These are phyloP conservation scores for Lontra canadensis DNA, from an alignment of 2,113 vertebrate species.

Conservation along the genomic window DNA sequence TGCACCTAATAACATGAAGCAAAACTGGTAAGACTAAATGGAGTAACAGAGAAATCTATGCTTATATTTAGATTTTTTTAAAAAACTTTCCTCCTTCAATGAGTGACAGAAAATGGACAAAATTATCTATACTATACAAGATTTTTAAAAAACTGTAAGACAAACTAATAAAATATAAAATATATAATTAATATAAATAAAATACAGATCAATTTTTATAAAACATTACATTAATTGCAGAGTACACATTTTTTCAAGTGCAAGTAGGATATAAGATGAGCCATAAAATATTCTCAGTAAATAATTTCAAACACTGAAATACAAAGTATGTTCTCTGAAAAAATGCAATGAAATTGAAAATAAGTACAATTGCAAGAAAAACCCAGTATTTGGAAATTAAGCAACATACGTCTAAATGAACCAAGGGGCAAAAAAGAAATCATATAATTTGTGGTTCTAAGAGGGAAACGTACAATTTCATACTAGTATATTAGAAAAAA, in stretches of 20 bases:
- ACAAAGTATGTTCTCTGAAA: neutral
- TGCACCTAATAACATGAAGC: neutral
- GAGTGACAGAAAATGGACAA: neutral
- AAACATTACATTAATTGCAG: neutral
- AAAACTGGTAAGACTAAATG: neutral
- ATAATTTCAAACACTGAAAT: neutral
- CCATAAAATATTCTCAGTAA: neutral
- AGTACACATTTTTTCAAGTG: neutral
- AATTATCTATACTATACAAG: neutral
- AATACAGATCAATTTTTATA: neutral
- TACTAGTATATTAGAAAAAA: neutral
- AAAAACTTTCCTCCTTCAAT: neutral
- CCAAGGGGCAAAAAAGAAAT: neutral
- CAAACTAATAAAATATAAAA: neutral
- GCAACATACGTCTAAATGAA: neutral
- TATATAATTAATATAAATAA: neutral
- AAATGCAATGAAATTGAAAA: slow-evolving; percentile 4
- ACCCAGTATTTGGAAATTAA: neutral
- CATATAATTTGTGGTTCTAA: neutral
- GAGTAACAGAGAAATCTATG: neutral
- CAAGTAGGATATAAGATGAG: neutral
- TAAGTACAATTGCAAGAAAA: neutral
- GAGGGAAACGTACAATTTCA: neutral
- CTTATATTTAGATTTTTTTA: neutral
- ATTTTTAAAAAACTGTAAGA: neutral